phyloP scores from a whole-genome alignment of 2,797 vertebrate species.

The Adelosebastes latens region DNA sequence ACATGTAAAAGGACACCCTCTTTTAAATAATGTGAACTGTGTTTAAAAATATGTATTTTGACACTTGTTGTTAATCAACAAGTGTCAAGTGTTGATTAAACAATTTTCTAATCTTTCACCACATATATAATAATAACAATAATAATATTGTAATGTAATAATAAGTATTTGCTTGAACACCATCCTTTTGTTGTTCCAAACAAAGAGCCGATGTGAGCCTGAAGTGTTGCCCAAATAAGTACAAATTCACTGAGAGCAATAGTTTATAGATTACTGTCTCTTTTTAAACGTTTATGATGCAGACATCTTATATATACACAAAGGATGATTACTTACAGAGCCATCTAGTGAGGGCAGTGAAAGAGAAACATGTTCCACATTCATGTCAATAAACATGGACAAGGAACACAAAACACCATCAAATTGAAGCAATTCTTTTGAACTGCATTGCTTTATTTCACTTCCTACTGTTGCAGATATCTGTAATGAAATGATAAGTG shows the following conservation, averaged over 20 bases:
- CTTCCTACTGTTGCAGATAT: background rate
- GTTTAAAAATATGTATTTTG: background rate
- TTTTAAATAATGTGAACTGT: background rate
- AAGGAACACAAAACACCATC: background rate
- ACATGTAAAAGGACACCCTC: background rate
- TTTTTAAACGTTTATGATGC: background rate
- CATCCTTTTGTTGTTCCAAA: background rate
- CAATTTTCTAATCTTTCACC: background rate
- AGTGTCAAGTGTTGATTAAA: background rate
- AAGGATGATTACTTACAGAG: background rate
- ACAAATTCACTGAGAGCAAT: background rate
- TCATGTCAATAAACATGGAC: background rate
- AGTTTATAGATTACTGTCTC: background rate
- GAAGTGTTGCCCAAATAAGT: background rate
- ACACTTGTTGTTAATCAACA: background rate
- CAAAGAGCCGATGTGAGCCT: background rate
- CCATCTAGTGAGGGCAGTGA: background rate
- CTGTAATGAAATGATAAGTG: background rate
- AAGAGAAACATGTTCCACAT: background rate
- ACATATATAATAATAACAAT: background rate
- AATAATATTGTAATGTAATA: background rate
- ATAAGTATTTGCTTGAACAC: background rate
- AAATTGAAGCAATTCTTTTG: background rate
- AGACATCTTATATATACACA: background rate
- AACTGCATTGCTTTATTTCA: background rate